These are phyloP conservation scores for Reticulitermes speratus DNA, from an alignment of 1,140 invertebrate genomes.

Conservation along the genomic window DNA sequence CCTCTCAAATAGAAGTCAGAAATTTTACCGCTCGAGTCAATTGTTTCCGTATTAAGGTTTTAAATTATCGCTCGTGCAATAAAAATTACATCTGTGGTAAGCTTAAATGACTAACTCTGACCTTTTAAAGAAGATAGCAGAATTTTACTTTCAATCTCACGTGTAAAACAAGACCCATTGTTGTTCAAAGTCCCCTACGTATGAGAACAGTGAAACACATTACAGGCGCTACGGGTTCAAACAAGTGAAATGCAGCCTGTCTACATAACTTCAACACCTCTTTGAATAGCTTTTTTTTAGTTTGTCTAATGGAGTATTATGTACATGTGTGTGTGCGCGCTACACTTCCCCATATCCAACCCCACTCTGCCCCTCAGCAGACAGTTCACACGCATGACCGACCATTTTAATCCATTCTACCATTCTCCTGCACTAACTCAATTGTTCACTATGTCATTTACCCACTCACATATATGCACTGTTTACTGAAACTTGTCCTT, in stretches of 20 bases:
- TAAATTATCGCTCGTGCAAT: too few species aligned
- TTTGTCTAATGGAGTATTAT: background rate
- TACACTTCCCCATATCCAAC: background rate
- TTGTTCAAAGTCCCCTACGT: background rate
- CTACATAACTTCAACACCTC: background rate
- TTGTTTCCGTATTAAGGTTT: too few species aligned
- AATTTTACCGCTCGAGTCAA: too few species aligned
- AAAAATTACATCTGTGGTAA: background rate
- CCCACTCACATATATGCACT: background rate
- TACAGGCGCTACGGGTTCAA: background rate
- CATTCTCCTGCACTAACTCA: background rate
- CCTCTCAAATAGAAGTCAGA: too few species aligned
- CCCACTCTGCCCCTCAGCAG: background rate
- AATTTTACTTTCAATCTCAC: background rate
- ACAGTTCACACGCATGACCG: conserved; percentile 1
- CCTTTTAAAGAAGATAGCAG: background rate
- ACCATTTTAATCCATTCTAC: background rate
- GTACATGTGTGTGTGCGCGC: background rate
- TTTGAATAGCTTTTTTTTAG: conserved; percentile 11
- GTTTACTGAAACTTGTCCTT: background rate
- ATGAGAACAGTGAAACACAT: background rate
- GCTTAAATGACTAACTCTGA: background rate
- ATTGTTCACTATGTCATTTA: background rate
- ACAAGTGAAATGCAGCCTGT: background rate
- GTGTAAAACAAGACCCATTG: background rate